Evolutionary conservation across 2,797 vertebrate genomes (phyloP).

Genomic region (Ispidina picta): DNA sequence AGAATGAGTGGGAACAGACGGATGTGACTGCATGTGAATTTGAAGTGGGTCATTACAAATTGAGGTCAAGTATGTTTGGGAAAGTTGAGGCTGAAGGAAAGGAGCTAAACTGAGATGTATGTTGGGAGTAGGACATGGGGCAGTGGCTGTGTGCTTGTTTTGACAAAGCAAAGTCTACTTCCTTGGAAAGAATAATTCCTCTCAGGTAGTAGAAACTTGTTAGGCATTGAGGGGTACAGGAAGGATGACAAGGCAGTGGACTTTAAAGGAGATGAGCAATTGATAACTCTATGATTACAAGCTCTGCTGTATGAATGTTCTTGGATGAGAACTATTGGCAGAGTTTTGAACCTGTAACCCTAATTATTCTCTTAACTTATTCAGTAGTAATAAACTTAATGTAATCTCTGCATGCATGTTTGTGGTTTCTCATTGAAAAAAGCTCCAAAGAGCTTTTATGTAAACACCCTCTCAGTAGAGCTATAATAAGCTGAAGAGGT

Average conservation of each 20-base stretch:
- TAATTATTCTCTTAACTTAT: conserved; percentile 1
- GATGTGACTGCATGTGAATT: neutral
- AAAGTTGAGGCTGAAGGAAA: neutral
- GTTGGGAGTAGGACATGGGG: neutral
- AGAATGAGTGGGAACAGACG: neutral
- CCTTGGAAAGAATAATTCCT: neutral
- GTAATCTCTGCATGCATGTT: conserved; percentile 21
- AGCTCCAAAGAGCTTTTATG: conserved; percentile 54
- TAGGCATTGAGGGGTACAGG: neutral
- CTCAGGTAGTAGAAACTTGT: neutral
- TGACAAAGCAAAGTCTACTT: neutral
- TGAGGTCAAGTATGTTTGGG: neutral
- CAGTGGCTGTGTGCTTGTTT: neutral
- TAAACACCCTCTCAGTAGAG: conserved; percentile 49
- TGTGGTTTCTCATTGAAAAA: conserved; percentile 60
- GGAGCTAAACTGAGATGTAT: neutral
- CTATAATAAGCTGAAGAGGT: conserved; percentile 53
- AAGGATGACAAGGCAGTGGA: neutral
- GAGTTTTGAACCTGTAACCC: conserved; percentile 40
- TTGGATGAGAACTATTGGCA: neutral
- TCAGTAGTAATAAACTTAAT: conserved; percentile 45
- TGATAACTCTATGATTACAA: neutral
- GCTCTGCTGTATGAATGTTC: neutral
- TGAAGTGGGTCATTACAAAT: neutral
- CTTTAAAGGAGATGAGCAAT: neutral